Percentiles rank a stretch among this genome's conserved stretches.
Conservation (phyloP, 2,113 vertebrate genomes). For the Nothobranchius kuhntae region DNA sequence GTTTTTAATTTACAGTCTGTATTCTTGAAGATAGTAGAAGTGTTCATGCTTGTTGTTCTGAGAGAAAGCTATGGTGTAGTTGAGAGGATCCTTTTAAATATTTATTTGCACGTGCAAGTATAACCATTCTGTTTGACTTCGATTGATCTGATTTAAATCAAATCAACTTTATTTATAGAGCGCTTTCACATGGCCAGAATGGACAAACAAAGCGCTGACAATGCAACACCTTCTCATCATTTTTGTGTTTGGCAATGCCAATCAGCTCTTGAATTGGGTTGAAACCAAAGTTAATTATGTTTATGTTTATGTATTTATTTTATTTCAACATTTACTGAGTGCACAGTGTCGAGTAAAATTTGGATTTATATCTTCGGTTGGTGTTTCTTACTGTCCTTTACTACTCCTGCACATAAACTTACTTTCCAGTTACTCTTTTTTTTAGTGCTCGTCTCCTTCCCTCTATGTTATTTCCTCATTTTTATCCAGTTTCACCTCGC, state of each 20-base stretch:
- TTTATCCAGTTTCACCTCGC: conserved; percentile 3
- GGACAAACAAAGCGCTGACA: too few relatives aligned
- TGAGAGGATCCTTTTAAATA: neutral
- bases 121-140: neutral
- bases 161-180: too few relatives aligned
- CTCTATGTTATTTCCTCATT: neutral
- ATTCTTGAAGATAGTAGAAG: conserved; percentile 4
- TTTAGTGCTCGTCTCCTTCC: conserved; percentile 9
- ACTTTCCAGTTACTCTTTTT: neutral
- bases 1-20: conserved; percentile 1
- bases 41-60: conserved; percentile 3
- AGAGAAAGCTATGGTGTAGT: too few relatives aligned
- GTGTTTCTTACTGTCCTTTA: neutral
- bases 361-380: neutral
- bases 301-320: too few relatives aligned
- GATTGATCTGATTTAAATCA: too few relatives aligned
- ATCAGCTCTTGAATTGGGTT: too few relatives aligned
- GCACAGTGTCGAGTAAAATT: neutral
- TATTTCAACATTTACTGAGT: neutral
- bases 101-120: conserved; percentile 12
- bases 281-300: too few relatives aligned
- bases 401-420: conserved; percentile 30
- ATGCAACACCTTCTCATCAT: too few relatives aligned
- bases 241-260: too few relatives aligned
- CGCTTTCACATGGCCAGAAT: too few relatives aligned